Percentiles rank a stretch among this genome's conserved stretches.
phyloP scores from a whole-genome alignment of 2,797 vertebrate species.

The Triplophysa bombifrons region DNA sequence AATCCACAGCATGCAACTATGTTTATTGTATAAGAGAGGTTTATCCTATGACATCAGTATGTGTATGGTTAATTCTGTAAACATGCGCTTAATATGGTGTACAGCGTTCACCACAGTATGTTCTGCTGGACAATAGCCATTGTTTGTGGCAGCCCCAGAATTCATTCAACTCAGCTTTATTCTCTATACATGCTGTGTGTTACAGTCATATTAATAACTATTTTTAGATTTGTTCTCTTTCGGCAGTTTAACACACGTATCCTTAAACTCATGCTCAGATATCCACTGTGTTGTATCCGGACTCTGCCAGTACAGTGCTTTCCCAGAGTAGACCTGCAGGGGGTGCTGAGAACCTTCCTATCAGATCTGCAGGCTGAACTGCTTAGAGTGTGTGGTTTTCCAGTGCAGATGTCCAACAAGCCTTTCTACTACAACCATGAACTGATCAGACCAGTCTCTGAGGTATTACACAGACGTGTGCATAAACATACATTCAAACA shows the following conservation, averaged over 20 bases:
- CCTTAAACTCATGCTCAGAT: constrained; percentile 70
- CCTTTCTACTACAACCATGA: constrained; percentile 72
- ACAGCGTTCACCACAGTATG: not conserved
- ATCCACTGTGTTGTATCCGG: constrained; percentile 87
- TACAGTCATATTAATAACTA: not conserved
- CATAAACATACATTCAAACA: not conserved
- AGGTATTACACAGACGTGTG: constrained; percentile 25
- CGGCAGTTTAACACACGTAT: not conserved
- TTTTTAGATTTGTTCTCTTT: not conserved
- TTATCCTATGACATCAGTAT: not conserved
- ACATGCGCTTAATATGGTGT: not conserved
- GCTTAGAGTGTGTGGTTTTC: constrained; percentile 82
- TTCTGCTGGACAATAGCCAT: not conserved
- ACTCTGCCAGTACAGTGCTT: constrained; percentile 84
- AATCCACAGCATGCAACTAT: not conserved
- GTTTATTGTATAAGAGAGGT: not conserved
- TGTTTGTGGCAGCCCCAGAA: not conserved
- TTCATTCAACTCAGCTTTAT: not conserved
- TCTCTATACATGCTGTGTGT: not conserved
- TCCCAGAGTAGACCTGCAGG: constrained; percentile 76
- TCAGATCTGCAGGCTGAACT: constrained; percentile 75
- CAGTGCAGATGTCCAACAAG: constrained; percentile 77
- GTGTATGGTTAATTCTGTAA: not conserved
- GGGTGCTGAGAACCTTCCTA: constrained; percentile 77
- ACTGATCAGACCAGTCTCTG: constrained; percentile 63